Conservation (phyloP, 2,888 invertebrate species). For the Ferdinandea cuprea region DNA sequence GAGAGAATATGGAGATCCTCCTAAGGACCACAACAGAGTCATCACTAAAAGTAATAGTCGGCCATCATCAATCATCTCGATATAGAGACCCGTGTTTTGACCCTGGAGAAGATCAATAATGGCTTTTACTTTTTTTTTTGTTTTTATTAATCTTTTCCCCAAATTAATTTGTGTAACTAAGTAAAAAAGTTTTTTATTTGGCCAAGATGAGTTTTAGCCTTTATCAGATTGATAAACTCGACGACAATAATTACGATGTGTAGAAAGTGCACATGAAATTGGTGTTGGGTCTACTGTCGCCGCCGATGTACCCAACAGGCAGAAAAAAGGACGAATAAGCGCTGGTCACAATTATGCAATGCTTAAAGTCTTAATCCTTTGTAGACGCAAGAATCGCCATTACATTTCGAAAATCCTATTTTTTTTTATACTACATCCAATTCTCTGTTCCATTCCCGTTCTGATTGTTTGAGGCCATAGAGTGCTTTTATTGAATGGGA, state of each 20-base stretch:
- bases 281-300: not conserved
- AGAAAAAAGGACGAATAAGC: conserved; percentile 58
- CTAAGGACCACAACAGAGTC: too few relatives aligned
- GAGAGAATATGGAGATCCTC: too few relatives aligned
- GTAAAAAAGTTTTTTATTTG: too few relatives aligned
- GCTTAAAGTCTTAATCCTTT: conserved; percentile 48
- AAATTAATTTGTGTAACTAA: too few relatives aligned
- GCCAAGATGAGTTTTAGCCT: conserved; percentile 20
- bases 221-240: conserved; percentile 31
- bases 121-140: too few relatives aligned
- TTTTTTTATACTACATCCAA: conserved; percentile 8
- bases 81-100: too few relatives aligned
- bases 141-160: too few relatives aligned
- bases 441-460: conserved; percentile 48
- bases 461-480: conserved; percentile 44
- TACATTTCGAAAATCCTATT: conserved; percentile 17
- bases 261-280: conserved; percentile 23
- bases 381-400: conserved; percentile 31
- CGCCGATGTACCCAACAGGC: not conserved
- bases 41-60: too few relatives aligned
- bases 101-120: too few relatives aligned
- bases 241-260: conserved; percentile 17
- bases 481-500: conserved; percentile 31
- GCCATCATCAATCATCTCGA: too few relatives aligned
- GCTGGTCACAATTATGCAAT: conserved; percentile 49